Base-by-base conservation (phyloP, 2,888 invertebrate genomes). In the Artemia sinica region DNA sequence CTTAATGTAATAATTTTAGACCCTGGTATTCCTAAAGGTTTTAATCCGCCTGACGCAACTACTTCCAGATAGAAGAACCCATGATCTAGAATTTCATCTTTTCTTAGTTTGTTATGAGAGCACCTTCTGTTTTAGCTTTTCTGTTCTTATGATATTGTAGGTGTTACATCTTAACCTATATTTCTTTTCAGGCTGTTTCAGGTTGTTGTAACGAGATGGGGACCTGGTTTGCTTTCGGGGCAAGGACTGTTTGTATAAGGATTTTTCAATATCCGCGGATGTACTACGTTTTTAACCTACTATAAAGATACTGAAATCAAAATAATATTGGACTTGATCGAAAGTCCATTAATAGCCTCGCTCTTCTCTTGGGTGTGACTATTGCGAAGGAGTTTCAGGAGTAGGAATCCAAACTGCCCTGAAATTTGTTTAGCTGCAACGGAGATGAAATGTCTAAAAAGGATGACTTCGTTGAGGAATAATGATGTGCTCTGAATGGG, bases 151-250 rank as follows among this genome's bases (percentile, higher is more conserved):
- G 28, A 28, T 28, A 1, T 28, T 28, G 66, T 49, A 50, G 58
- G 51, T 70, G 67, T 67, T 6, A 18, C 66, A 66, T 50, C 63
- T 50, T 11, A 14, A 8, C 69, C 70, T 48, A 67, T 71, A 72
- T 68, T 72, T 72, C 72, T 71, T 74, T 71, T 11, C 73, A 88
- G 87, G 75, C 90, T 68, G 92, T 91, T 1, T 86, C 89, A 77
- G 94, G 89, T n/a, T 50, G 88, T 90, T 67, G 85, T 94, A 48
- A 91, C 90, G 93, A 79, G 94, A 95, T 77, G 91, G 91, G 0
- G 94, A 95, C 77, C 91, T n/a, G n/a, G 89, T 75, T 92, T 94
- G 76, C 86, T 92, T 1, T 94, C 76, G 94, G 94, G 4, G 94
- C 91, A 0, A 79, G 81, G 71, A 82, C 84, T 8, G 90, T 94